Evolutionary conservation across 2,797 vertebrate species (phyloP).

Genomic region (Trichosurus vulpecula): DNA sequence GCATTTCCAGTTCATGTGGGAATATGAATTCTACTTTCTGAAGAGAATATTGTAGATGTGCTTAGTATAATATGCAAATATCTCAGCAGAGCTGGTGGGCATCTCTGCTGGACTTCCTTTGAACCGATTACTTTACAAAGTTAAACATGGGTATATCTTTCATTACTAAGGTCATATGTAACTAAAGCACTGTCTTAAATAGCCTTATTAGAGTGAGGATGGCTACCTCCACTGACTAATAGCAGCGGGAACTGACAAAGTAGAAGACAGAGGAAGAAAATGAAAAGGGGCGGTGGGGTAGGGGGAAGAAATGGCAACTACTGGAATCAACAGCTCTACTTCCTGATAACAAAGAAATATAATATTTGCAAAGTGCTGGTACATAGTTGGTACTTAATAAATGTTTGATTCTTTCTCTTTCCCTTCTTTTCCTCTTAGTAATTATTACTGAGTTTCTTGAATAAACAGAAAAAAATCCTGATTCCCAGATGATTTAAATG

Average conservation of each 20-base stretch:
- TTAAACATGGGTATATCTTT: constrained; percentile 30
- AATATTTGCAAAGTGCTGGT: neutral
- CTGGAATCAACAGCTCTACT: neutral
- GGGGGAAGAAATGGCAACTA: neutral
- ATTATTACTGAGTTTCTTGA: neutral
- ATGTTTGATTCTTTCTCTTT: neutral
- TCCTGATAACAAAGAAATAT: neutral
- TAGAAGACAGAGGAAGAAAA: neutral
- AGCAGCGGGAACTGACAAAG: neutral
- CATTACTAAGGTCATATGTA: neutral
- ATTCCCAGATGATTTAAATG: neutral
- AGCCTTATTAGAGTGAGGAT: neutral
- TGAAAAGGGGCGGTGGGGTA: neutral
- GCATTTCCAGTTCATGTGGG: constrained; percentile 12
- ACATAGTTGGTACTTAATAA: neutral
- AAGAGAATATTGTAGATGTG: constrained; percentile 38
- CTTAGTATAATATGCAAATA: constrained; percentile 45
- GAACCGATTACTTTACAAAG: neutral
- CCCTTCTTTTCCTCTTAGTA: neutral
- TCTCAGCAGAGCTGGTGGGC: neutral
- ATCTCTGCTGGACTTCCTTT: constrained; percentile 35
- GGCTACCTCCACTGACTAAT: constrained; percentile 36
- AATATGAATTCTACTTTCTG: constrained; percentile 51
- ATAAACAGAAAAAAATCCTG: neutral
- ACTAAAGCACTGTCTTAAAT: constrained; percentile 11